Evolutionary conservation across 2,888 invertebrate genomes (phyloP).

Genomic region (Nowickia ferox): DNA sequence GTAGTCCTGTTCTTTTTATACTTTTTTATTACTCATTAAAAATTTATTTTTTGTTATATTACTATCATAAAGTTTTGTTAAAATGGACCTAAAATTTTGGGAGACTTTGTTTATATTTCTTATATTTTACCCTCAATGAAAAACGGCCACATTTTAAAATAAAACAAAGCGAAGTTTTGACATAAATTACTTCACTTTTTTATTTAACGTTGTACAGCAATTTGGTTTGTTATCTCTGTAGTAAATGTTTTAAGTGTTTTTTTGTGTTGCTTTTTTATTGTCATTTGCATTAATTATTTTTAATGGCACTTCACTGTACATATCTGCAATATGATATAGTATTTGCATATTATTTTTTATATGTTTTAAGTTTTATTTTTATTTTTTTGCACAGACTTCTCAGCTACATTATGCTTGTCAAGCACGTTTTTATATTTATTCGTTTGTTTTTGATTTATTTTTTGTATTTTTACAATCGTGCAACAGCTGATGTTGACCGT

Average conservation of each 20-base stretch:
- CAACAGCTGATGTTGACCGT: conserved; percentile 59
- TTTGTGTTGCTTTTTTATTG: background rate
- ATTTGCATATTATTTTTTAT: conserved; percentile 2
- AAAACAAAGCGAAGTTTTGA: too few species aligned
- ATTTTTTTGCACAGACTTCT: background rate
- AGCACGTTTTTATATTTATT: conserved; percentile 9
- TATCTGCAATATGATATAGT: background rate
- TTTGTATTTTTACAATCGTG: conserved; percentile 1
- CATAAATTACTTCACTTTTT: background rate
- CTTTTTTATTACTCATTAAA: too few species aligned
- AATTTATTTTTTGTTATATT: background rate
- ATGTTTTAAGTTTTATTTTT: too few species aligned
- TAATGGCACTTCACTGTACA: background rate
- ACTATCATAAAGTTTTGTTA: too few species aligned
- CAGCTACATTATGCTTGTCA: conserved; percentile 9
- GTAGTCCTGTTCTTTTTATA: background rate
- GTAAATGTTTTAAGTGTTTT: background rate
- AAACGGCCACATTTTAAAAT: too few species aligned
- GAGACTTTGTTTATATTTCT: too few species aligned
- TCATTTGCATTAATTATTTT: background rate
- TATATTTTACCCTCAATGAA: too few species aligned
- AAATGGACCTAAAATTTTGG: too few species aligned
- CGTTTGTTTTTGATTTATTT: background rate
- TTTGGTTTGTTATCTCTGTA: background rate
- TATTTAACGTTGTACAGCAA: background rate